phyloP scores from a whole-genome alignment of 2,797 vertebrate genomes.

The Eurystomus glaucurus region DNA sequence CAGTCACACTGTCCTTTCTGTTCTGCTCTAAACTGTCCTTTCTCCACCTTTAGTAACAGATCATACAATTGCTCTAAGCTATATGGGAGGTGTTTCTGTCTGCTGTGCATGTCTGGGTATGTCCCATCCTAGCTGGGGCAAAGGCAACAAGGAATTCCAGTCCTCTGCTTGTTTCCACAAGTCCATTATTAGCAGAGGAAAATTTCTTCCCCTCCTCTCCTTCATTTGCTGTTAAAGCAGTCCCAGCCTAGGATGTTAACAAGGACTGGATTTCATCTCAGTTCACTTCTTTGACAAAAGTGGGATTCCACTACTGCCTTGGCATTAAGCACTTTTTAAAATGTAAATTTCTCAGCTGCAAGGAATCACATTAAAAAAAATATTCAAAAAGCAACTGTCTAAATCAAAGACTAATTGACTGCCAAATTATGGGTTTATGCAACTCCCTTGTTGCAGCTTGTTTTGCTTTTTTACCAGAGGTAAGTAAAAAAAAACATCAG shows the following conservation, averaged over 20 bases:
- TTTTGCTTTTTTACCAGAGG: slow-evolving; percentile 63
- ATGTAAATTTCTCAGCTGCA: slow-evolving; percentile 85
- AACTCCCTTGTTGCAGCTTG: slow-evolving; percentile 51
- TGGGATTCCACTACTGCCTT: slow-evolving; percentile 77
- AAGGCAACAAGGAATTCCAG: background rate
- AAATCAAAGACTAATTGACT: slow-evolving; percentile 85
- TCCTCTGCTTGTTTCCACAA: background rate
- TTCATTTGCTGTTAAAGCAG: background rate
- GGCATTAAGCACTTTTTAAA: slow-evolving; percentile 83
- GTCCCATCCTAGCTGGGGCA: accelerated
- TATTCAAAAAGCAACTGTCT: slow-evolving; percentile 70
- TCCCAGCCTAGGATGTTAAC: background rate
- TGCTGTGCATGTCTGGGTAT: background rate
- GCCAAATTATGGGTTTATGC: slow-evolving; percentile 83
- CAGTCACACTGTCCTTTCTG: background rate
- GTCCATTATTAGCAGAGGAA: background rate
- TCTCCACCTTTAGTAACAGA: background rate
- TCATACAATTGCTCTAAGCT: background rate
- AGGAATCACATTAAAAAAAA: slow-evolving; percentile 74
- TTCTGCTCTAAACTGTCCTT: background rate
- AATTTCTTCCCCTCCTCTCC: background rate
- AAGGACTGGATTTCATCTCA: slow-evolving; percentile 47
- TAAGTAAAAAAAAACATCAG: slow-evolving; percentile 78
- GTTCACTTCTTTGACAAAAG: slow-evolving; percentile 71
- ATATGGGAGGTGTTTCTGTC: background rate